Evolutionary conservation across 2,888 invertebrate species (phyloP), one percentile per base, ranked within the genome.

Genomic region (Eupeodes latifasciatus): DNA sequence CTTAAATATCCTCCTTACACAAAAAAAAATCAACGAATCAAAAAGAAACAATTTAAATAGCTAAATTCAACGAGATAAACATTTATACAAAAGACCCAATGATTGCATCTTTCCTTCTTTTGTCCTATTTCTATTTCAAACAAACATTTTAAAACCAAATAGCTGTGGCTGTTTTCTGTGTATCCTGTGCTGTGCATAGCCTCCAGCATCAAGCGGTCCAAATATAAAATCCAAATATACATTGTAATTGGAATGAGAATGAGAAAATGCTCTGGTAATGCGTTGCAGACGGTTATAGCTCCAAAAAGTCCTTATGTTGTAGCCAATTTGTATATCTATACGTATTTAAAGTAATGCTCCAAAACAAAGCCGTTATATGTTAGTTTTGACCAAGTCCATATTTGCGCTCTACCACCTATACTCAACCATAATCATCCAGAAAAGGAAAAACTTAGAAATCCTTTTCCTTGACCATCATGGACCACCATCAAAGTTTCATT

Each of bases 21-120:
- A 40, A 40, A 40, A 69, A 36, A 36, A 40, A 40, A 40, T 40
- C 27, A 27, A 27, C 9, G 40, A 62, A 62, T 44, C 16, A 40
- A 55, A 40, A 55, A n/a, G 40, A 71, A 12, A 71, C 40, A 55
- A 55, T 71, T 71, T 55, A 71, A 55, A 71, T 55, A 55, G 71
- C 36, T 53, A 34, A 83, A 87, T 87, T 87, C 75, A 80, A 84
- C 67, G 67, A 87, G 87, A 88, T 88, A 88, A 88, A 75, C 84
- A 72, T 88, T 88, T 88, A 84, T 74, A n/a, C n/a, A 69, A 88
- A 84, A 84, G 64, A 84, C 87, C 84, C 67, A 88, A 88, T 84
- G 87, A 88, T 88, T 88, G 87, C 87, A 88, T 84, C 84, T 77
- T 40, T 81, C 69, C 57, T 62, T 69, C 57, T 62, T 87, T 88